A percentile compares a stretch with the other conserved stretches of the same genome.
phyloP scores from a whole-genome alignment of 2,113 vertebrate species.

The Passerina amoena region DNA sequence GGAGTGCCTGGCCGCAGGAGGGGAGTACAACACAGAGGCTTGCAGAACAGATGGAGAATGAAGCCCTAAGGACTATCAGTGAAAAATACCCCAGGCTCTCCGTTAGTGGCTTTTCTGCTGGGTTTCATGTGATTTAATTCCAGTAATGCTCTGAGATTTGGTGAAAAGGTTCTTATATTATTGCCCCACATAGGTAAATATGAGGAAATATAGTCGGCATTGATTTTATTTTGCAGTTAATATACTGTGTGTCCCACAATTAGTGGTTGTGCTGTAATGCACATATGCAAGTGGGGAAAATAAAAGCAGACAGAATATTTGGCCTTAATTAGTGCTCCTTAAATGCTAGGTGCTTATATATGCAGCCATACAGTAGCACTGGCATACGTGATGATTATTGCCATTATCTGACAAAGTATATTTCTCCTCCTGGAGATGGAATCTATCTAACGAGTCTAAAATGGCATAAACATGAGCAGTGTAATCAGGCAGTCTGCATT shows the following conservation, averaged over 20 bases:
- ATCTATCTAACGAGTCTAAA: neutral
- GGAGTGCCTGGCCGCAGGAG: neutral
- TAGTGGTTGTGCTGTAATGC: neutral
- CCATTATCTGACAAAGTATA: neutral
- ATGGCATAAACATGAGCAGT: neutral
- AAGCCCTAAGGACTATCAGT: neutral
- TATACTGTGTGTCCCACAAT: neutral
- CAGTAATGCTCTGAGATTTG: neutral
- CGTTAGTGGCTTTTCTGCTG: neutral
- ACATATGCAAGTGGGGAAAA: neutral
- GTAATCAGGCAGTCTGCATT: neutral
- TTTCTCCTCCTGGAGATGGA: constrained; percentile 7
- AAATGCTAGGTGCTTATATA: neutral
- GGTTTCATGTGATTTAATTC: neutral
- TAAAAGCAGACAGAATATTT: constrained; percentile 2
- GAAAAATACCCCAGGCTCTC: neutral
- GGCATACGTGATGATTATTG: fast-evolving
- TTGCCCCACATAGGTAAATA: neutral
- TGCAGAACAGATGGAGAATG: neutral
- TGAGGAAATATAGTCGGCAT: neutral
- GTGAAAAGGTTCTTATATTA: neutral
- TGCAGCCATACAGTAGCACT: neutral
- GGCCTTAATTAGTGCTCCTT: constrained; percentile 8
- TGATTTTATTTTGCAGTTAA: constrained; percentile 1
- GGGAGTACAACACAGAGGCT: neutral